These are phyloP conservation scores for Seriola quinqueradiata DNA, from an alignment of 2,113 vertebrate species.

Conservation along the genomic window DNA sequence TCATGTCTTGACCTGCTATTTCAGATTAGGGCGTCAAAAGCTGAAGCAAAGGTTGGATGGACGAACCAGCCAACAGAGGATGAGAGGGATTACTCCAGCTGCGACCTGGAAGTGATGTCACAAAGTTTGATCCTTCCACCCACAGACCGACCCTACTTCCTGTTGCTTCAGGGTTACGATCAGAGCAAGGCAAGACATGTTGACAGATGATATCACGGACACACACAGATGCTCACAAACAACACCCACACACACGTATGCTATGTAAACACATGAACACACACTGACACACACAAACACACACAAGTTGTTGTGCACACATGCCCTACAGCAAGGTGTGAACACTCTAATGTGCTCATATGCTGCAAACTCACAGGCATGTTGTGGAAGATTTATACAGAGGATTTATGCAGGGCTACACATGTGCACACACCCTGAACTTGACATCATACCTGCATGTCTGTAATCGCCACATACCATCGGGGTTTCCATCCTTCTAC, in stretches of 20 bases:
- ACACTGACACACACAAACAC: conserved; percentile 22
- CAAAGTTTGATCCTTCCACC: conserved; percentile 94
- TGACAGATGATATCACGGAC: conserved; percentile 65
- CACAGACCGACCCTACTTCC: conserved; percentile 90
- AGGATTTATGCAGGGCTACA: conserved; percentile 34
- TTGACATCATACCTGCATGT: conserved; percentile 86
- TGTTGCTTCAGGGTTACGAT: conserved; percentile 92
- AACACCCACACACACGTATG: conserved; percentile 54
- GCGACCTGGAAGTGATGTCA: conserved; percentile 91
- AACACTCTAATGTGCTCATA: conserved; percentile 33
- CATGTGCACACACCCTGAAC: conserved; percentile 58
- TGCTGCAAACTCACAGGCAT: conserved; percentile 63
- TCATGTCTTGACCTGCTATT: conserved; percentile 16
- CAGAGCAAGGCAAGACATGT: conserved; percentile 88
- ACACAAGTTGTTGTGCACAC: not conserved
- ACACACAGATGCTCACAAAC: conserved; percentile 43
- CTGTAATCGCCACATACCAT: conserved; percentile 85
- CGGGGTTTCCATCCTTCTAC: conserved; percentile 75
- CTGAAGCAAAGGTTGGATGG: conserved; percentile 73
- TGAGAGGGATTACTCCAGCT: conserved; percentile 77
- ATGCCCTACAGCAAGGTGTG: conserved; percentile 3
- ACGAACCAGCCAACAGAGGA: conserved; percentile 73
- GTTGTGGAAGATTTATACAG: conserved; percentile 35
- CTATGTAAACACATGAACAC: conserved; percentile 50
- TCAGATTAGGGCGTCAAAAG: conserved; percentile 73